phyloP scores from a whole-genome alignment of 2,888 invertebrate genomes.

The Syrista parreyssii region DNA sequence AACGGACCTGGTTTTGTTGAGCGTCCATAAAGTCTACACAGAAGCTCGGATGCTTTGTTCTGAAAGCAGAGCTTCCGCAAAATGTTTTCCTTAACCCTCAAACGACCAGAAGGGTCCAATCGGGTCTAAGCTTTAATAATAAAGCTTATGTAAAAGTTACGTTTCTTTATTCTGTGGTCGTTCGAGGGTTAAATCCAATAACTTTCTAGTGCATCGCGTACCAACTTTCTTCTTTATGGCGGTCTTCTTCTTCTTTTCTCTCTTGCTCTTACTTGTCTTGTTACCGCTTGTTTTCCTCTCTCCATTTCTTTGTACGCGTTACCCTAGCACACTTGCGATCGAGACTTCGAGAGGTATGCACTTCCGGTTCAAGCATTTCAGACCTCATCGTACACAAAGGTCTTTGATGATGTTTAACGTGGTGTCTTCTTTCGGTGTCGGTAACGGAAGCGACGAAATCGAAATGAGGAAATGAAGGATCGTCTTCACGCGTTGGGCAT shows the following conservation, averaged over 20 bases:
- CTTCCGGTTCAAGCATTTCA: not conserved
- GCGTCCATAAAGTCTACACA: not conserved
- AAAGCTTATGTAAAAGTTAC: too few relatives aligned
- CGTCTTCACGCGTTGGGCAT: not conserved
- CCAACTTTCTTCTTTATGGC: not conserved
- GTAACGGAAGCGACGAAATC: not conserved
- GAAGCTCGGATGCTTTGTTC: not conserved
- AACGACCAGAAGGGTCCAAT: too few relatives aligned
- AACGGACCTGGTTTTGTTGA: not conserved
- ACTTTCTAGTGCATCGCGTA: not conserved
- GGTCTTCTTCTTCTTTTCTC: not conserved
- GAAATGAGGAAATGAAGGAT: not conserved
- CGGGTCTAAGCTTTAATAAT: too few relatives aligned
- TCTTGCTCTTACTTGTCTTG: not conserved
- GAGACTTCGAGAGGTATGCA: not conserved
- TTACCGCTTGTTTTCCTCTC: not conserved
- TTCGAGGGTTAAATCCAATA: not conserved
- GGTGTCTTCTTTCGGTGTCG: not conserved
- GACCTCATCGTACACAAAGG: not conserved
- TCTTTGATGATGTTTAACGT: not conserved
- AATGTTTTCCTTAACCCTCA: not conserved
- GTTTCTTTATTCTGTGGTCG: too few relatives aligned
- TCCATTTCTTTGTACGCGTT: not conserved
- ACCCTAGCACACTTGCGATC: not conserved
- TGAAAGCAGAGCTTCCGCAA: not conserved